Conservation (phyloP, 2,113 vertebrate genomes). For the Apistogramma diplotaenia region DNA sequence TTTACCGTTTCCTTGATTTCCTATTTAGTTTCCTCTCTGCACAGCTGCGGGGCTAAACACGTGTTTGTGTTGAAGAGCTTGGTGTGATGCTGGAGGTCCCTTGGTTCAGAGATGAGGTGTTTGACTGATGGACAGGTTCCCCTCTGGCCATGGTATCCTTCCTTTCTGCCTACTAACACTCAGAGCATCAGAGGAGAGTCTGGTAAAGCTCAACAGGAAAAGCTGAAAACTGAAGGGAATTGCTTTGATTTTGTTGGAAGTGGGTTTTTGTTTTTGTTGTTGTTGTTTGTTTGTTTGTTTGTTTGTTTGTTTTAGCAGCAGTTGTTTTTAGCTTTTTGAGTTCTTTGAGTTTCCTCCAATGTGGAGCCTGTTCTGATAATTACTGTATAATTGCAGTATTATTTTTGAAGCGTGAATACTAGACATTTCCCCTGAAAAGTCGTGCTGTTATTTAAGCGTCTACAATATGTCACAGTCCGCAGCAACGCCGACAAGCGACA, state of each 20-base stretch:
- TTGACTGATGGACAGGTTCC: conserved; percentile 61
- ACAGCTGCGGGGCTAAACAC: conserved; percentile 60
- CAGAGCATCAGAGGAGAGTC: conserved; percentile 28
- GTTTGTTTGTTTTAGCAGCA: too few relatives aligned
- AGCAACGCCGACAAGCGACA: not conserved
- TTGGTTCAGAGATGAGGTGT: conserved; percentile 51
- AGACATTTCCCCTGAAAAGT: not conserved
- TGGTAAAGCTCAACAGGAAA: conserved; percentile 29
- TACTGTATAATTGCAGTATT: not conserved
- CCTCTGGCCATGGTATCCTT: conserved; percentile 48
- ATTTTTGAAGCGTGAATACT: not conserved
- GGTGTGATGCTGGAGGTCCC: conserved; percentile 48
- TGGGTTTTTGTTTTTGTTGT: not conserved
- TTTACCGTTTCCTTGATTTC: conserved; percentile 61
- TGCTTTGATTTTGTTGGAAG: conserved; percentile 26
- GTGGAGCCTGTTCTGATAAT: not conserved
- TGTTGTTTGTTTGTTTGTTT: too few relatives aligned
- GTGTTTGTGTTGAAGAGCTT: conserved; percentile 52
- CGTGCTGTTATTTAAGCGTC: not conserved
- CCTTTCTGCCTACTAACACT: conserved; percentile 18
- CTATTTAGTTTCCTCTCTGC: conserved; percentile 57
- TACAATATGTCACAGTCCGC: not conserved
- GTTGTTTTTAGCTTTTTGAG: not conserved
- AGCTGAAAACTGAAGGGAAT: conserved; percentile 13
- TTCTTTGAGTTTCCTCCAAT: not conserved